Evolutionary conservation across 2,113 vertebrate species (phyloP), one percentile per base, ranked within the genome.

Genomic region (Leucoraja erinaceus): DNA sequence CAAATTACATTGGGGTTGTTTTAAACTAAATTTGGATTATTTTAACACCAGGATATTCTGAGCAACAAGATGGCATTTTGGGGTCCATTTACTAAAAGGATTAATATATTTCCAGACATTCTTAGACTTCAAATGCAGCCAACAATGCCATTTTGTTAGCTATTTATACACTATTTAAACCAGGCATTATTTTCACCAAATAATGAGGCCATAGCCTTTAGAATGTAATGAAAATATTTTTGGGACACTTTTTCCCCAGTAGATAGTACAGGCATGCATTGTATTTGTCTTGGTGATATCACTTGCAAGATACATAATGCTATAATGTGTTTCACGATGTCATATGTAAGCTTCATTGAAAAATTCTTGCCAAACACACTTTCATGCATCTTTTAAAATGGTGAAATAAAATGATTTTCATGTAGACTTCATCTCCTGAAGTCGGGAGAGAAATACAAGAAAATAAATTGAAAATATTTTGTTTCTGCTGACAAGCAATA

Each of bases 361-460:
- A 63, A 88, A 63, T 33, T 28, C n/a, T 88, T 63, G 83, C 28
- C 59, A 88, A 88, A 88, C 14, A 63, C 56, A 56, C 47, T 59
- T 56, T 83, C 47, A 83, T 83, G 47, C 47, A 83, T 0, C 14
- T 79, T 79, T 54, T 79, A n/a, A 25, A 84, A 84, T 63, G 59
- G 56, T 63, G n/a, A 84, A 84, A 84, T 84, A 61, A 84, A 84
- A 59, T 83, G 47, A 83, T 59, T 83, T 83, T 83, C 54, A 79
- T 33, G 33, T 79, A 47, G 31, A 79, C 33, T 38, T 79, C 47
- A 20, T 38, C 33, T 56, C 59, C 8, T 10, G 9, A 14, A 25
- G 22, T 20, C 47, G 47, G 20, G 18, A 16, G 11, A n/a, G n/a
- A 28, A 79, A 7, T 83, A 59, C 79, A 86, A 33, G 75, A 77